Percentiles rank a stretch among this genome's conserved stretches.
Conservation (phyloP, 2,113 vertebrate species). For the Podiceps cristatus region DNA sequence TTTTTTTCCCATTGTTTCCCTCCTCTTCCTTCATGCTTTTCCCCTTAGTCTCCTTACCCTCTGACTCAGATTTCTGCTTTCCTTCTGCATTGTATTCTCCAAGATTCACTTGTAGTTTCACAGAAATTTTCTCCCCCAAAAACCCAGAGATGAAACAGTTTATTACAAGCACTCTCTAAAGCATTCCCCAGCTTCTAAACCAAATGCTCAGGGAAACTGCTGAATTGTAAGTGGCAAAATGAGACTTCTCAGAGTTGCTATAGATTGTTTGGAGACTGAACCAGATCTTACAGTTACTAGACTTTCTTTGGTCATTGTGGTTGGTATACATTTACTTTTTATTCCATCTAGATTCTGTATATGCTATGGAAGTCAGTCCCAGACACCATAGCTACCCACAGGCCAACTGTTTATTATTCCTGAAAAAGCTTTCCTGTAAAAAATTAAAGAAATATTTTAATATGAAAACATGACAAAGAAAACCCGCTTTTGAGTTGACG, state of each 20-base stretch:
- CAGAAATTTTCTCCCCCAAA: not conserved
- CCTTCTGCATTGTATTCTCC: not conserved
- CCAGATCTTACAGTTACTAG: not conserved
- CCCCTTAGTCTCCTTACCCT: not conserved
- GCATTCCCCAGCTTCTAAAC: not conserved
- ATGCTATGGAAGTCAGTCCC: not conserved
- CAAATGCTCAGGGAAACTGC: not conserved
- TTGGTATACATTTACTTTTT: not conserved
- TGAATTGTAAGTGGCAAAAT: not conserved
- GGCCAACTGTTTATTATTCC: not conserved
- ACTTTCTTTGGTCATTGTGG: not conserved
- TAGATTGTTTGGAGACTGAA: not conserved
- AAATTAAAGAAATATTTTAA: not conserved
- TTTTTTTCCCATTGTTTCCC: not conserved
- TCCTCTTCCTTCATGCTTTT: not conserved
- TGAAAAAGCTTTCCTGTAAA: not conserved
- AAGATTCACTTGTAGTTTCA: not conserved
- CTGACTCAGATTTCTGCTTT: not conserved
- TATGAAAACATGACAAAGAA: not conserved
- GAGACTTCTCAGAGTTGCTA: not conserved
- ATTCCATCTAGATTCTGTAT: not conserved
- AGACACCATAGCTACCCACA: fast-evolving
- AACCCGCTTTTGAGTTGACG: not conserved
- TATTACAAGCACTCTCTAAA: not conserved
- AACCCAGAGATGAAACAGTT: fast-evolving